phyloP scores from a whole-genome alignment of 2,888 invertebrate genomes.

The Gandaritis pyraliata region DNA sequence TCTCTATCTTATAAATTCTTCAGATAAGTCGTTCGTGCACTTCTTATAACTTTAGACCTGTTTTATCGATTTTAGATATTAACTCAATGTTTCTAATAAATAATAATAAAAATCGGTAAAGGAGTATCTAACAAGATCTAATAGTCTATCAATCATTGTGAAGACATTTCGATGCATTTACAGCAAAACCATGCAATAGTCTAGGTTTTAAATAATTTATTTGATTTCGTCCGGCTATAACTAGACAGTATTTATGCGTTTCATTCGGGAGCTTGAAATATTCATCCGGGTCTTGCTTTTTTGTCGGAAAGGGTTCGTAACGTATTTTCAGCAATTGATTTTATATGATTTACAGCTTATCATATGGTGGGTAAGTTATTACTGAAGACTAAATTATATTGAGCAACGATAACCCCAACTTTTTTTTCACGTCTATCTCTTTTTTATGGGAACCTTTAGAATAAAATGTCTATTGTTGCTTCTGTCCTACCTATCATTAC shows the following conservation, averaged over 20 bases:
- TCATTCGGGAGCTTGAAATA: neutral
- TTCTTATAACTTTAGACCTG: constrained; percentile 6
- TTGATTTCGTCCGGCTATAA: neutral
- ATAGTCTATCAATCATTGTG: no score
- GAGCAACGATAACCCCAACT: no score
- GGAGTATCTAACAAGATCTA: no score
- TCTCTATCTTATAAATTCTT: constrained; percentile 11
- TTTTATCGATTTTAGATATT: constrained; percentile 11
- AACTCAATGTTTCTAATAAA: no score
- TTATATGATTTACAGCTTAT: neutral
- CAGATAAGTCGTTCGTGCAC: constrained; percentile 9
- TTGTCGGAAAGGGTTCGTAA: neutral
- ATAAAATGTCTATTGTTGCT: neutral
- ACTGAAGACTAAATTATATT: no score
- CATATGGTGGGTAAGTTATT: no score
- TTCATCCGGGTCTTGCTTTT: neutral
- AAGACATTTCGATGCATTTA: no score
- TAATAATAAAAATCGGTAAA: no score
- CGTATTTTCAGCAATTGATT: neutral
- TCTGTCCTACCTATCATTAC: neutral
- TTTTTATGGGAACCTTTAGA: neutral
- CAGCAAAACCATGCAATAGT: neutral
- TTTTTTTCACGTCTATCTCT: no score
- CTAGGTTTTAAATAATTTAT: neutral
- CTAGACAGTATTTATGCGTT: neutral